These are phyloP conservation scores for Aphaenogaster rudis DNA, from an alignment of 1,140 invertebrate genomes.

Conservation along the genomic window DNA sequence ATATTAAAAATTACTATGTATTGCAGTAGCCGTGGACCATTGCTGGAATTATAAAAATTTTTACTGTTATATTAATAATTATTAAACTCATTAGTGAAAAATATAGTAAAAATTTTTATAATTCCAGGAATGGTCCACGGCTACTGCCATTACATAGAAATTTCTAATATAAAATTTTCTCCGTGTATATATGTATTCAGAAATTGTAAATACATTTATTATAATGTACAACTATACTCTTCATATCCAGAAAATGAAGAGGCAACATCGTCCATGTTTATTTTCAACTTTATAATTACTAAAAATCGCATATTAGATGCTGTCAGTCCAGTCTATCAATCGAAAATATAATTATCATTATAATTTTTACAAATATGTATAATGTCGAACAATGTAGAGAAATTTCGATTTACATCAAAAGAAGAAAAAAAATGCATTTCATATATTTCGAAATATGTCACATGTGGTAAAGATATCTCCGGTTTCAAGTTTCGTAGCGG, in stretches of 20 bases:
- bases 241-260: not conserved
- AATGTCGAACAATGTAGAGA: not conserved
- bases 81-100: too few relatives aligned
- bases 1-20: too few relatives aligned
- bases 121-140: too few relatives aligned
- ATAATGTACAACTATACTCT: not conserved
- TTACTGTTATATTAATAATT: too few relatives aligned
- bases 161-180: too few relatives aligned
- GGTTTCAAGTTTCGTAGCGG: conserved; percentile 19
- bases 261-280: not conserved
- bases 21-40: too few relatives aligned
- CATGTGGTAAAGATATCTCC: conserved; percentile 4
- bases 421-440: conserved; percentile 3
- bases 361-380: not conserved
- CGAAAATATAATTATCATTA: not conserved
- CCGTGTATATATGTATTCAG: not conserved
- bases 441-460: conserved; percentile 18
- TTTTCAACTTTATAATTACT: conserved; percentile 15
- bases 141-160: too few relatives aligned
- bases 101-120: too few relatives aligned
- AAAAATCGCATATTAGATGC: not conserved
- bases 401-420: not conserved
- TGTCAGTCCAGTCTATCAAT: not conserved
- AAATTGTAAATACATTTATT: conserved; percentile 17
- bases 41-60: too few relatives aligned